Base-by-base conservation (phyloP, 2,888 invertebrate genomes). In the Arenicola marina region DNA sequence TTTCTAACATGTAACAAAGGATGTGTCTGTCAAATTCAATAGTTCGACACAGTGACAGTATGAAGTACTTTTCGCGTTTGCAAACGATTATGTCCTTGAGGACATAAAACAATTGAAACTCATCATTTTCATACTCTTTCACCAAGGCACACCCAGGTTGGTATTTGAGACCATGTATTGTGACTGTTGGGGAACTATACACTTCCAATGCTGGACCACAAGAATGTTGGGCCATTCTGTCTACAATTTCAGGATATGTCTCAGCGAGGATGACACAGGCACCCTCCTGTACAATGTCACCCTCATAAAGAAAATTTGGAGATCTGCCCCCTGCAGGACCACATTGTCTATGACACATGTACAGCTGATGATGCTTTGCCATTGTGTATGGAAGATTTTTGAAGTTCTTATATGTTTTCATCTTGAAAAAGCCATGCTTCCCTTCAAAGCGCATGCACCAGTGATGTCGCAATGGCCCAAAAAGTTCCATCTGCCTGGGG, bases 381-480 rank as follows among this genome's bases (percentile, higher is more conserved):
- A 38, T 15, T 18, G 48, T 18, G 7, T 48, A 18, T 7, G 26
- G 7, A 7, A 48, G 7, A 48, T 65, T 69, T 31, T 67, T 69
- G 56, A 69, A 71, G 48, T 57, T 60, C 26, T 38, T 59, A 59
- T 54, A 60, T 43, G 65, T 64, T 18, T 48, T 48, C 3, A 32
- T 32, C 51, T 67, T 72, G 48, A 71, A 67, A 24, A 66, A 62
- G 15, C 51, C 59, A 63, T 71, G 59, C 45, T 71, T 71, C 11
- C 64, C 68, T 59, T 71, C 71, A 59, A 68, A 68, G 7, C 68
- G 59, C 59, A 67, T 65, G 38, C 67, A 67, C 65, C 67, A 70
- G n/a, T 71, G 70, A 48, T 62, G 61, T 34, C 70, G 34, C 43
- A 61, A 34, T 26, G 69, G 70, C 11, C 70, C 69, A 65, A 65